Conservation (phyloP, 2,113 vertebrate genomes). For the Embiotoca jacksoni region DNA sequence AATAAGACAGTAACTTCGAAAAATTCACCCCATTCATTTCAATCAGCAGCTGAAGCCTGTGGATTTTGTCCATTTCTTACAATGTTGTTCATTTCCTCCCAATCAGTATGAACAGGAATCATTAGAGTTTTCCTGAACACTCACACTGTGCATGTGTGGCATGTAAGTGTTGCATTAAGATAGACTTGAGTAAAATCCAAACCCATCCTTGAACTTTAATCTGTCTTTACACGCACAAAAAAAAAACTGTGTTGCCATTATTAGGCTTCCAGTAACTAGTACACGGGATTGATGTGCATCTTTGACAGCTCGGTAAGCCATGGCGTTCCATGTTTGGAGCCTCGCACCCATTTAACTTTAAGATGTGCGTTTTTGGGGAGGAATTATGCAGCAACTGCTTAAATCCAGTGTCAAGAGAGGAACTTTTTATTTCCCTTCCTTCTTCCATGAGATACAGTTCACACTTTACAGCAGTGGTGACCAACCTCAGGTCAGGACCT, state of each 20-base stretch:
- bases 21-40: neutral
- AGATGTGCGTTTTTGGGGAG: conserved; percentile 11
- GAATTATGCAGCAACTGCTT: conserved; percentile 28
- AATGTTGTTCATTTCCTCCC: neutral
- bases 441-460: neutral
- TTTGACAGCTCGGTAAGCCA: conserved; percentile 52
- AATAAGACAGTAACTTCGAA: neutral
- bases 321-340: conserved; percentile 39
- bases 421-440: neutral
- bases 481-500: neutral
- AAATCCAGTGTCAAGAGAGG: conserved; percentile 4
- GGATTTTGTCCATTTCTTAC: neutral
- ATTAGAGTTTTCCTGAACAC: neutral
- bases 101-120: neutral
- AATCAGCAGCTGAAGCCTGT: neutral
- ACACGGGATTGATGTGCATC: conserved; percentile 47
- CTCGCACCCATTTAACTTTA: conserved; percentile 24
- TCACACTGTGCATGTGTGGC: neutral
- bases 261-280: conserved; percentile 40
- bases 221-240: conserved; percentile 11
- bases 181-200: neutral
- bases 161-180: neutral
- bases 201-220: conserved; percentile 19
- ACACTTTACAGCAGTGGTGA: no score
- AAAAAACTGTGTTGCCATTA: conserved; percentile 46